phyloP scores from a whole-genome alignment of 1,140 invertebrate species.

The Drosophila funebris region DNA sequence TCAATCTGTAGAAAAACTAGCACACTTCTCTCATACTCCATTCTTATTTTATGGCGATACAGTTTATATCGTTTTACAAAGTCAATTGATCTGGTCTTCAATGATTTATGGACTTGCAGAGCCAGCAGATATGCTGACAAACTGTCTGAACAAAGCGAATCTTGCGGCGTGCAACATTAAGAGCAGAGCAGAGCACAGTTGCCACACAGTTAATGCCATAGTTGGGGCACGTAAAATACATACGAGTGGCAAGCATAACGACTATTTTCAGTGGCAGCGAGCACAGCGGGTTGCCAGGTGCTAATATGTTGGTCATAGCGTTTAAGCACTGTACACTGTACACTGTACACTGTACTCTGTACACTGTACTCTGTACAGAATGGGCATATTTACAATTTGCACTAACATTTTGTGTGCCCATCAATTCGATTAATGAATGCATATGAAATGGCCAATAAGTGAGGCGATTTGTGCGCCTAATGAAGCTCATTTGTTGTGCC shows the following conservation, averaged over 20 bases:
- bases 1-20: no score
- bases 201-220: neutral
- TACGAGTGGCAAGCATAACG: neutral
- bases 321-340: slow-evolving; percentile 76
- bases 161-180: neutral
- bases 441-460: slow-evolving; percentile 61
- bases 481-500: slow-evolving; percentile 75
- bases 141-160: neutral
- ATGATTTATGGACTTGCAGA: neutral
- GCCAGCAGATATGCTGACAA: neutral
- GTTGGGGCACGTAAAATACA: neutral
- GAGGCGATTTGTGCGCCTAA: slow-evolving; percentile 73
- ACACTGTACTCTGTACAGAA: no score
- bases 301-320: slow-evolving; percentile 45
- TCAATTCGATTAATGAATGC: slow-evolving; percentile 54
- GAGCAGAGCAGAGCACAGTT: neutral
- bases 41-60: no score
- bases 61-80: neutral
- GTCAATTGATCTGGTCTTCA: neutral
- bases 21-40: no score
- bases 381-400: slow-evolving; percentile 73
- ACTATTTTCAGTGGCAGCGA: slow-evolving; percentile 7
- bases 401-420: slow-evolving; percentile 54
- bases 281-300: slow-evolving; percentile 50
- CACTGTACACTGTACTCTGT: no score